Conservation (phyloP, 1,140 invertebrate genomes). For the Piezodorus guildinii region DNA sequence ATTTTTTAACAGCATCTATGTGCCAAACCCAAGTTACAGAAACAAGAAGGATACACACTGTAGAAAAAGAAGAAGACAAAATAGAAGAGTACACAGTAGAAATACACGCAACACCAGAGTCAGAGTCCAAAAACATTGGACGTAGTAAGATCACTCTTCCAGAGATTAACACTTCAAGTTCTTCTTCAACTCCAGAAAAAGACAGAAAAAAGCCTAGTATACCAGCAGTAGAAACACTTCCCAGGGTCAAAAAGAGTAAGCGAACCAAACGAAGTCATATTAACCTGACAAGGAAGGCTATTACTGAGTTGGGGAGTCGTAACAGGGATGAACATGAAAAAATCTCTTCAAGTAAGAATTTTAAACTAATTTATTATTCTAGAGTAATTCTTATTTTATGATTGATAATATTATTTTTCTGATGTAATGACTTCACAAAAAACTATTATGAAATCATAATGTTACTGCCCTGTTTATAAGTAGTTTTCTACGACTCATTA, state of each 20-base stretch:
- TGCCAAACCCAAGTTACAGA: too few species aligned
- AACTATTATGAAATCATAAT: too few species aligned
- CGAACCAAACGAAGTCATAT: not conserved
- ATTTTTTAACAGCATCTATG: not conserved
- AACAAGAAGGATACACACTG: slow-evolving; percentile 7
- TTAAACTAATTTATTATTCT: too few species aligned
- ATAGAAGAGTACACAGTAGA: slow-evolving; percentile 29
- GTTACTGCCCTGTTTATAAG: too few species aligned
- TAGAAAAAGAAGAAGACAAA: slow-evolving; percentile 23
- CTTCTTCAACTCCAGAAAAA: slow-evolving; percentile 18
- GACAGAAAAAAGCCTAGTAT: not conserved
- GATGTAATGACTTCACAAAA: too few species aligned
- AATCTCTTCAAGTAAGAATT: too few species aligned
- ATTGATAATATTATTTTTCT: too few species aligned
- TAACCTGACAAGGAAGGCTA: not conserved
- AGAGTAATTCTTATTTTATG: too few species aligned
- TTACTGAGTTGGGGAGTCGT: not conserved
- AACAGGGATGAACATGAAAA: not conserved
- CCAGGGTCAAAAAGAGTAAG: slow-evolving; percentile 1
- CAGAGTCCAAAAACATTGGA: not conserved
- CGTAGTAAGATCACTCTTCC: slow-evolving; percentile 9
- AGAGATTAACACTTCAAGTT: slow-evolving; percentile 18
- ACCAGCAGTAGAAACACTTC: not conserved
- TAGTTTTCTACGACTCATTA: too few species aligned
- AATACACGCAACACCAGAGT: slow-evolving; percentile 28